Evolutionary conservation across 1,140 invertebrate species (phyloP), one percentile per base, ranked within the genome.

Genomic region (Zaprionus nigranus): DNA sequence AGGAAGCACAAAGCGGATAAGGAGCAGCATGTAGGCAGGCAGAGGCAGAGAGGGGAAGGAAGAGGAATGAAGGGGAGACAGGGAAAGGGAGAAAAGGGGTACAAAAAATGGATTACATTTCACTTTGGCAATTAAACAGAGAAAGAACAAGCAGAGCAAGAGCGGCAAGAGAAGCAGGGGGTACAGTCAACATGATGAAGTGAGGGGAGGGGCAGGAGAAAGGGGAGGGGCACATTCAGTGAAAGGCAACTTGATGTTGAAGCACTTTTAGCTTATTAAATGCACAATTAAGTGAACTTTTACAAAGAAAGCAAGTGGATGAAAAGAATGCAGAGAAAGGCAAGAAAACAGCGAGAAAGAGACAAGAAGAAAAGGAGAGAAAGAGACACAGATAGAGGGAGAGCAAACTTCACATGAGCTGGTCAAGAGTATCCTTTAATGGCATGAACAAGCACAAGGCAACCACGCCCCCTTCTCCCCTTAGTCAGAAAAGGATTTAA

Each of bases 91-190:
- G 12, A 30, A 36, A n/a, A 24, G 11, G 12, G 22, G n/a, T 28
- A 53, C 46, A 61, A 74, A 75, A 78, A 70, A 61, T 78, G 73
- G 66, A 76, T 79, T 78, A 78, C 76, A 78, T 75, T 79, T 79
- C 67, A 76, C 73, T 79, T 79, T 79, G 77, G 73, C 77, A 79
- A 79, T 79, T 75, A 79, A 79, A 79, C 77, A 46, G 60, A 65
- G 54, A 59, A 75, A 71, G 54, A 59, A 28, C 73, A 38, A 58
- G 34, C 30, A 20, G 6, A 17, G 64, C 11, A 12, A 51, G 46
- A 61, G 58, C 51, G 20, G 34, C 38, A n/a, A 36, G 22, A 15
- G 17, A 24, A 3, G 30, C 30, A 11, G 9, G 30, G 9, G 30
- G 9, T 3, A 11, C 7, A 30, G 2, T 7, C 2, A 30, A 30